Percentiles rank a stretch among this genome's conserved stretches.
Evolutionary conservation across 1,140 invertebrate genomes (phyloP).

Genomic region (Aethina tumida): DNA sequence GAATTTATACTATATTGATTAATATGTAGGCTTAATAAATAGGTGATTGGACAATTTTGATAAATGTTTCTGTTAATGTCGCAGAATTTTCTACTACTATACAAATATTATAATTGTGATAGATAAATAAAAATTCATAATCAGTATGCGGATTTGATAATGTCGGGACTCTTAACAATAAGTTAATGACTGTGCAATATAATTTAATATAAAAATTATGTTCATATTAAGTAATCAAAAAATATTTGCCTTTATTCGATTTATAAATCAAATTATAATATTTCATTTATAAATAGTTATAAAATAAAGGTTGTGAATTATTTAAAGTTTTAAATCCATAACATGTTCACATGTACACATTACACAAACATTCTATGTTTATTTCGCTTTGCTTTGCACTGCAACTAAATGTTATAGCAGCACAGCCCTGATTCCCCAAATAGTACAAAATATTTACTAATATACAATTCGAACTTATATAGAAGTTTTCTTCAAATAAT

Average conservation of each 20-base stretch:
- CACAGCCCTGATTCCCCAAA: neutral
- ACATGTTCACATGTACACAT: conserved; percentile 13
- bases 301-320: conserved; percentile 29
- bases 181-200: conserved; percentile 4
- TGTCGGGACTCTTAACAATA: too few species aligned
- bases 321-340: conserved; percentile 5
- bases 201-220: neutral
- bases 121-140: too few species aligned
- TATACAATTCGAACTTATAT: conserved; percentile 1
- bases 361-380: conserved; percentile 32
- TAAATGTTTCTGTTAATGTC: too few species aligned
- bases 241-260: conserved; percentile 15
- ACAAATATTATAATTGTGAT: too few species aligned
- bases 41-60: too few species aligned
- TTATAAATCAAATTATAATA: conserved; percentile 18
- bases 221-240: neutral
- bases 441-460: conserved; percentile 2
- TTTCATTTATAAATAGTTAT: conserved; percentile 22
- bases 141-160: too few species aligned
- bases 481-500: too few species aligned
- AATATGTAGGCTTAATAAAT: too few species aligned
- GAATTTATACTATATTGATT: too few species aligned
- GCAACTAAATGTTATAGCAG: conserved; percentile 24
- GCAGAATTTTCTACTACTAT: too few species aligned
- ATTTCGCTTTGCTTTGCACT: conserved; percentile 26